Evolutionary conservation across 2,888 invertebrate species (phyloP).

Genomic region (Zygogramma bicolorata): DNA sequence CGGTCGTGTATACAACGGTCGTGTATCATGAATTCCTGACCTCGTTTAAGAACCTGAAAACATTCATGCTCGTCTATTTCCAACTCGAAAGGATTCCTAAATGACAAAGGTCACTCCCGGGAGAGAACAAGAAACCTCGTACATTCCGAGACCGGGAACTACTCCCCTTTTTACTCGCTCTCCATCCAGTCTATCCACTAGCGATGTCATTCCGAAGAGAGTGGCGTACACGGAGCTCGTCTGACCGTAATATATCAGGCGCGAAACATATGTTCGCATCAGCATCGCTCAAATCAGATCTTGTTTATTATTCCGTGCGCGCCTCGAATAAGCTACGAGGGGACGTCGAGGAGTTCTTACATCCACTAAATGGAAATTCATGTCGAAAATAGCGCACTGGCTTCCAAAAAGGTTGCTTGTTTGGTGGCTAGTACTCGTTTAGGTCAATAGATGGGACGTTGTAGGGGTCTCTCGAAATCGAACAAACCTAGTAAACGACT

Average conservation of each 20-base stretch:
- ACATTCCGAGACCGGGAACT: background rate
- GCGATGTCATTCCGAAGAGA: background rate
- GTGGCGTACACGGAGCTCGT: conserved; percentile 14
- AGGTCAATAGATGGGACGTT: too few relatives aligned
- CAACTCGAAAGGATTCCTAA: background rate
- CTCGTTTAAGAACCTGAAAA: too few relatives aligned
- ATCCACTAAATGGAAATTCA: too few relatives aligned
- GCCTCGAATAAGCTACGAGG: conserved; percentile 5
- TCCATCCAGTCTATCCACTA: background rate
- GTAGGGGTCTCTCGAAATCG: too few relatives aligned
- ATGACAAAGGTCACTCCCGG: background rate
- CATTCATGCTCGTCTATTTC: too few relatives aligned
- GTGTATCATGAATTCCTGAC: too few relatives aligned
- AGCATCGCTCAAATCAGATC: conserved; percentile 45
- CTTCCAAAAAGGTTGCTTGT: too few relatives aligned
- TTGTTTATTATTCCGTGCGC: conserved; percentile 44
- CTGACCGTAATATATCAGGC: conserved; percentile 50
- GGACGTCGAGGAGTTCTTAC: background rate
- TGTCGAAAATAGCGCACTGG: too few relatives aligned
- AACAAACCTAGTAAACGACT: too few relatives aligned
- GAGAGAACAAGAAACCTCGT: background rate
- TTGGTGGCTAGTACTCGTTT: too few relatives aligned
- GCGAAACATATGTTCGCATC: conserved; percentile 47
- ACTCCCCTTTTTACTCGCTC: background rate
- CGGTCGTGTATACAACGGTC: too few relatives aligned